Conservation (phyloP, 2,888 invertebrate species). For the Pachliopta kotzebuea region DNA sequence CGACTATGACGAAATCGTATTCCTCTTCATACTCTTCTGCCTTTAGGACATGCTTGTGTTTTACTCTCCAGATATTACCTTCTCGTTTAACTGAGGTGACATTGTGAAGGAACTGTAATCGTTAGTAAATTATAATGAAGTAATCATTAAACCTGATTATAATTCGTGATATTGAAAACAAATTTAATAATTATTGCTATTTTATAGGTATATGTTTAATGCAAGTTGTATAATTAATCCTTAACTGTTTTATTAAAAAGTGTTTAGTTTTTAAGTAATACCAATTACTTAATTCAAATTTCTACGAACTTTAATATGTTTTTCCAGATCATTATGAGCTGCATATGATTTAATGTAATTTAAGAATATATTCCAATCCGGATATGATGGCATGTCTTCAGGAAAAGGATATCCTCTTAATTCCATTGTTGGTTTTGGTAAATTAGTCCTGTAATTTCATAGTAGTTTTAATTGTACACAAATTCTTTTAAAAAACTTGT, state of each 20-base stretch:
- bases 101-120: constrained; percentile 60
- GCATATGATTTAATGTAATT: constrained; percentile 57
- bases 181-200: too few species aligned
- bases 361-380: constrained; percentile 56
- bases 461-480: not conserved
- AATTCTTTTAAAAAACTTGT: too few species aligned
- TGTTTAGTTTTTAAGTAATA: too few species aligned
- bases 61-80: constrained; percentile 57
- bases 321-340: constrained; percentile 56
- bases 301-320: constrained; percentile 59
- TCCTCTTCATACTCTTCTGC: constrained; percentile 59
- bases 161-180: too few species aligned
- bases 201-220: too few species aligned
- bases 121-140: constrained; percentile 1
- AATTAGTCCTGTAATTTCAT: constrained; percentile 57
- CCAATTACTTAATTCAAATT: not conserved
- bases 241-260: too few species aligned
- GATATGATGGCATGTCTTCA: constrained; percentile 56
- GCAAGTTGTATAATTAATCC: too few species aligned
- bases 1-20: constrained; percentile 84
- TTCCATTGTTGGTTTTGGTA: constrained; percentile 73
- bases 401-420: constrained; percentile 61
- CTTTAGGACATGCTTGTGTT: constrained; percentile 50
- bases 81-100: constrained; percentile 53
- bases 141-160: not conserved